Base-by-base conservation (phyloP, 1,140 invertebrate genomes). In the Battus philenor region DNA sequence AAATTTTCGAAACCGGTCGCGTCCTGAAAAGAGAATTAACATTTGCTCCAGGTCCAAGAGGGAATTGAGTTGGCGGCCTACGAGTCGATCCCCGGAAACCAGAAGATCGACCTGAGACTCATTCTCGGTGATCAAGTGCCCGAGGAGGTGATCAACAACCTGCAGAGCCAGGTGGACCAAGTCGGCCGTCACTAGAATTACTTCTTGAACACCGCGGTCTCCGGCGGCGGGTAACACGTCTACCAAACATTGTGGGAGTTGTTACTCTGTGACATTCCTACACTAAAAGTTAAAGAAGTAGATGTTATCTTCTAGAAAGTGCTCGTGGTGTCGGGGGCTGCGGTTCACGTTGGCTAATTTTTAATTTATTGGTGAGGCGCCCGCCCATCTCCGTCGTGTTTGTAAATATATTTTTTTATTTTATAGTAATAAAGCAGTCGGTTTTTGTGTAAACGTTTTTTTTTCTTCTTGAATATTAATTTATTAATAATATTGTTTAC, bases 71-170 rank as follows among this genome's bases (percentile, higher is more conserved):
- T 95, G 53, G 93, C 92, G 0, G 93, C 93, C 0, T 94, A 93
- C 66, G 93, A 95, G 72, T 92, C 91, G 18, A 95, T 95, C 48
- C 93, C 93, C 50, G 93, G 92, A 11, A 91, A 93, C 75, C 93
- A 95, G 74, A 90, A 90, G 59, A 93, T 95, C 72, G 93, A 94
- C 75, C 87, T 95, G 0, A 92, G 91, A 69, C 91, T 93, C 65
- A 94, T 95, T 52, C 86, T 95, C 10, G 93, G 93, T 3, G 93
- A 93, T 52, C 92, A 94, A 68, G 90, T 95, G 12, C 94, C 94
- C 11, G 89, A 91, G 9, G 94, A 95, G 81, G 94, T 95, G n/a
- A 93, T 95, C 63, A 93, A 92, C 86, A 95, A 95, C 78, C 88
- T 95, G 7, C 93, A 95, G 63, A 75, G 89, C 17, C 93, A 94